Evolutionary conservation across 1,140 invertebrate genomes (phyloP), one percentile per base, ranked within the genome.

Genomic region (Panulirus ornatus): DNA sequence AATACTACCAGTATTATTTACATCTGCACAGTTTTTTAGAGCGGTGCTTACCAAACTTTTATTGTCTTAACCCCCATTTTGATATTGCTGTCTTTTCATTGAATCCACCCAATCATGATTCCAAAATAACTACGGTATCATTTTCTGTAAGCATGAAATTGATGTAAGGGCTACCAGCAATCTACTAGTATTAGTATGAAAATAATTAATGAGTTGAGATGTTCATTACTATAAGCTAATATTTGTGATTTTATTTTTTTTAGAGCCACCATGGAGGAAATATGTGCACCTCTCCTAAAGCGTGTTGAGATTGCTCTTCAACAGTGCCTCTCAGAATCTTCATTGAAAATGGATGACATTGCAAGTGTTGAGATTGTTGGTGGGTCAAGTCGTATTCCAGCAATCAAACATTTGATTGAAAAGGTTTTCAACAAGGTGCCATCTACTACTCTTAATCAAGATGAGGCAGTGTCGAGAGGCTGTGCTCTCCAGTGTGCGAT

Each of bases 401-500:
- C 97, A 1, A 96, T 99, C 30, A 99, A 99, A 94, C 94, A 95
- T 44, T 93, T 99, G 11, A 97, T 99, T 89, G 97, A 98, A 93
- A 96, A 97, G 93, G 96, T 94, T 34, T 99, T 98, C 94, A 96
- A 96, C 27, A 97, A 97, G 93, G 95, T 96, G 76, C 96, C 97
- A 27, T 98, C 97, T 66, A 99, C 99, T 0, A 99, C 99, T 22
- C 94, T 99, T 40, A 99, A 99, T 94, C 97, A 99, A 94, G 99
- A 99, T 94, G 99, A 99, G 94, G 97, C 99, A 40, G 98, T 99
- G 11, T 95, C 98, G 9, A 95, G 99, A 83, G 99, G 99, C 0
- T 99, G 98, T 94, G 98, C 99, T 42, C 94, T 99, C 47, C 98
- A 99, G 94, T 99, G 97, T 94, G 99, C 99, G 11, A 99, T 99